Percentiles rank a stretch among this genome's conserved stretches.
Evolutionary conservation across 2,113 vertebrate species (phyloP).

Genomic region (Ageneiosus marmoratus): DNA sequence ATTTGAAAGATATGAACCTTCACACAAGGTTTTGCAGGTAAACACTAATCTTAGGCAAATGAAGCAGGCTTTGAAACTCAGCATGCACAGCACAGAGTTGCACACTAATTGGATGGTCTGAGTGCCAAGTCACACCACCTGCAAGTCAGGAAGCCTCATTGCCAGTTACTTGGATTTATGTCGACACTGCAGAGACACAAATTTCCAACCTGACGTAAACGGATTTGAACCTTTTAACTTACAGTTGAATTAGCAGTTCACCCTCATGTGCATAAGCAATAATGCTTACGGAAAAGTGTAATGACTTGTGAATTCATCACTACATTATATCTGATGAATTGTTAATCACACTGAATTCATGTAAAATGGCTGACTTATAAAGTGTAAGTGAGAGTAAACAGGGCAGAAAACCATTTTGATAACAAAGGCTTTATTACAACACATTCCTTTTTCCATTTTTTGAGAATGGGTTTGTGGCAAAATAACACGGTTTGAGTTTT

Average conservation of each 20-base stretch:
- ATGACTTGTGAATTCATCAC: background rate
- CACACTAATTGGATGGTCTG: slow-evolving; percentile 34
- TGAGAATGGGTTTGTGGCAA: slow-evolving; percentile 73
- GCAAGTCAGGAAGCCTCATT: background rate
- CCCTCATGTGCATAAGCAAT: background rate
- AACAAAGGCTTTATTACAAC: slow-evolving; percentile 79
- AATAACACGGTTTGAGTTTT: slow-evolving; percentile 66
- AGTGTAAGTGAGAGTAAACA: slow-evolving; percentile 6
- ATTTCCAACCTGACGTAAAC: background rate
- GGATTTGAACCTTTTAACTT: background rate
- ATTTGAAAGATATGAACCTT: background rate
- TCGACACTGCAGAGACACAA: background rate
- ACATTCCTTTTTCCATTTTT: slow-evolving; percentile 72
- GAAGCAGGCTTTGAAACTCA: slow-evolving; percentile 53
- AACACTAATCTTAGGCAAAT: slow-evolving; percentile 62
- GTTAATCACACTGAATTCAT: background rate
- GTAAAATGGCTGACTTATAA: background rate
- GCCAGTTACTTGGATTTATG: background rate
- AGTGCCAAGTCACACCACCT: slow-evolving; percentile 20
- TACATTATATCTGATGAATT: background rate
- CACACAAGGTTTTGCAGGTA: slow-evolving; percentile 51
- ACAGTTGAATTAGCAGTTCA: background rate
- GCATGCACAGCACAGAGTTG: slow-evolving; percentile 20
- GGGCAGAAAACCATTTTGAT: slow-evolving; percentile 56
- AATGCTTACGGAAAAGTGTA: background rate